Conservation (phyloP, 1,140 invertebrate species). For the Drosophila kikkawai region DNA sequence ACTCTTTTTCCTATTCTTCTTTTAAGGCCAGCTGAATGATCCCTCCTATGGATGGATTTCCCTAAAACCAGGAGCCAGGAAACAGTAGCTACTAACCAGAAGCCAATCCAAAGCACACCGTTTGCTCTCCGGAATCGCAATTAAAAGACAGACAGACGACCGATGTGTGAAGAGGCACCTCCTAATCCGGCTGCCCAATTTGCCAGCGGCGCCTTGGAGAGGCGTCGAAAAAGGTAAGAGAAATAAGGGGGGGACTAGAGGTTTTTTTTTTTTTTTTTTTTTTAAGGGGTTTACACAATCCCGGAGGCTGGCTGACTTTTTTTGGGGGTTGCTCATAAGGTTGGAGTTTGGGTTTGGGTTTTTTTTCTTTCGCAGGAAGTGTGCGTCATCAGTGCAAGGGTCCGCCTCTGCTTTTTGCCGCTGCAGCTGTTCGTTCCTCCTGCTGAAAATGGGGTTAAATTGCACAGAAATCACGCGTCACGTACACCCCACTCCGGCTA, state of each 20-base stretch:
- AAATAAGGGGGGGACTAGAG: not conserved
- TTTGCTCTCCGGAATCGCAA: slow-evolving; percentile 21
- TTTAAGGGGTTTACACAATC: not conserved
- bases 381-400: slow-evolving; percentile 38
- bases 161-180: slow-evolving; percentile 12
- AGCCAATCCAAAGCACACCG: not conserved
- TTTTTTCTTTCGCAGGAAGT: not conserved
- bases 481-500: slow-evolving; percentile 2
- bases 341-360: not conserved
- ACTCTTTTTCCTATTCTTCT: not conserved
- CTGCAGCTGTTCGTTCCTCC: slow-evolving; percentile 37
- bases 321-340: not conserved
- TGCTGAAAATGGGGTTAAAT: slow-evolving; percentile 80
- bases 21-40: too few species aligned
- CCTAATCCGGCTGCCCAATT: slow-evolving; percentile 48
- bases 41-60: not conserved
- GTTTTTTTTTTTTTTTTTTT: too few species aligned
- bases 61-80: not conserved
- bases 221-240: slow-evolving; percentile 20
- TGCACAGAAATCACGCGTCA: slow-evolving; percentile 77
- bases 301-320: slow-evolving; percentile 1
- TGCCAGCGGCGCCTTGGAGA: slow-evolving; percentile 27
- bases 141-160: slow-evolving; percentile 38
- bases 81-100: not conserved
- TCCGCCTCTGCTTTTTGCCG: slow-evolving; percentile 29